Conservation (phyloP, 2,888 invertebrate species). For the Bibio marci region DNA sequence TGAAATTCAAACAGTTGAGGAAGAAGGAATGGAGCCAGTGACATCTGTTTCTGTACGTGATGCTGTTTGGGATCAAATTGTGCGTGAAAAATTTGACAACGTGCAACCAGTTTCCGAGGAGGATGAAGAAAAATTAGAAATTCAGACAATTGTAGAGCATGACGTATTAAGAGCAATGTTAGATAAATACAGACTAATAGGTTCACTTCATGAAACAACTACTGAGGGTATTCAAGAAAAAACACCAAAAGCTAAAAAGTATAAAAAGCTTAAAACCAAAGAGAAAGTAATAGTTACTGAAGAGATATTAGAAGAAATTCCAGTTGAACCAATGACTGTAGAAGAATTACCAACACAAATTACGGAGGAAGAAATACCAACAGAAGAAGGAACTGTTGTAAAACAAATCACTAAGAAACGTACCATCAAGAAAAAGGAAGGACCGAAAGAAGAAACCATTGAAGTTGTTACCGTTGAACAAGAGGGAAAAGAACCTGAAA, state of each 20-base stretch:
- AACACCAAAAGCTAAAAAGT: slow-evolving; percentile 8
- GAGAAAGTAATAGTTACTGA: slow-evolving; percentile 11
- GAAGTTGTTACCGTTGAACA: slow-evolving; percentile 15
- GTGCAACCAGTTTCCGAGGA: too few species aligned
- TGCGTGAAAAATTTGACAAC: too few species aligned
- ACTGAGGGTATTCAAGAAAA: slow-evolving; percentile 5
- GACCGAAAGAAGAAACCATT: slow-evolving; percentile 4
- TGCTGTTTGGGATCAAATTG: too few species aligned
- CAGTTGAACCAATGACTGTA: too few species aligned
- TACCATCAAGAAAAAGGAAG: background rate
- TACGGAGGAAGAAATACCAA: too few species aligned
- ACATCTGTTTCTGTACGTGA: slow-evolving; percentile 21
- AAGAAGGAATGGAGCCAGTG: slow-evolving; percentile 22
- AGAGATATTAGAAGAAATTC: too few species aligned
- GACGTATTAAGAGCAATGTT: too few species aligned
- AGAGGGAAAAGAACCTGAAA: slow-evolving; percentile 22
- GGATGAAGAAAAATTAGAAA: background rate
- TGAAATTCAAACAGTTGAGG: slow-evolving; percentile 15
- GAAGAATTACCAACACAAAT: too few species aligned
- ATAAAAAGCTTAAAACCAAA: too few species aligned
- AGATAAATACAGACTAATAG: too few species aligned
- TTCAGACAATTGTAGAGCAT: background rate
- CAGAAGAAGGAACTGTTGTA: slow-evolving; percentile 16
- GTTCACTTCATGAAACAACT: slow-evolving; percentile 9
- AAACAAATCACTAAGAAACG: slow-evolving; percentile 9